phyloP scores from a whole-genome alignment of 2,888 invertebrate genomes.

The Isoperla grammatica region DNA sequence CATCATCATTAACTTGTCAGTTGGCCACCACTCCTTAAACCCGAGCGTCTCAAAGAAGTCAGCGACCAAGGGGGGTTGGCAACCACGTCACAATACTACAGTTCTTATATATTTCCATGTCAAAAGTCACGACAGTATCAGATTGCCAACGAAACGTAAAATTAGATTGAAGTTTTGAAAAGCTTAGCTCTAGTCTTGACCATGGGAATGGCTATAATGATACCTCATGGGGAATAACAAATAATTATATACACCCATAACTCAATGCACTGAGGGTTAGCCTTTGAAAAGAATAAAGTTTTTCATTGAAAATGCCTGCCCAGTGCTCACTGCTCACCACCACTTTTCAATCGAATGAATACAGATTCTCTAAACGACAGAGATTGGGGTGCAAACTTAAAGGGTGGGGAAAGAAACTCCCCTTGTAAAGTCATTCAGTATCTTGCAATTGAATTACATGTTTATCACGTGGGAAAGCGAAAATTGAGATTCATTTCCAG shows the following conservation, averaged over 20 bases:
- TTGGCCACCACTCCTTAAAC: too few species aligned
- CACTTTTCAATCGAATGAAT: conserved; percentile 13
- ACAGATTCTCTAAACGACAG: conserved; percentile 1
- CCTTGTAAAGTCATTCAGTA: conserved; percentile 21
- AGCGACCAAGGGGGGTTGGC: too few species aligned
- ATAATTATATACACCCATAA: conserved; percentile 2
- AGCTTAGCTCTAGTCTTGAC: background rate
- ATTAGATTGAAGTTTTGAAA: too few species aligned
- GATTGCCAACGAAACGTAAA: too few species aligned
- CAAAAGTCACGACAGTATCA: too few species aligned
- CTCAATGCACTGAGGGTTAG: background rate
- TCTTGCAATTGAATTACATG: conserved; percentile 1
- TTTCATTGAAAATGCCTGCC: conserved; percentile 3
- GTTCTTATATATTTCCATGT: too few species aligned
- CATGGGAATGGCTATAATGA: conserved; percentile 8
- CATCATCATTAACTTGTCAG: too few species aligned
- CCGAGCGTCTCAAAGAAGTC: too few species aligned
- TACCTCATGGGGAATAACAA: conserved; percentile 3
- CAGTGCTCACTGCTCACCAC: background rate
- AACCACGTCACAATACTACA: too few species aligned
- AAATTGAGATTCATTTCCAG: background rate
- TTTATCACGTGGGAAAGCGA: conserved; percentile 17
- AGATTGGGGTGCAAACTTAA: background rate
- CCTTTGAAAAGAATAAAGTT: conserved; percentile 14
- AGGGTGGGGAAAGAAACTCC: conserved; percentile 18